phyloP scores from a whole-genome alignment of 2,888 invertebrate species.

The Mechanitis mazaeus region DNA sequence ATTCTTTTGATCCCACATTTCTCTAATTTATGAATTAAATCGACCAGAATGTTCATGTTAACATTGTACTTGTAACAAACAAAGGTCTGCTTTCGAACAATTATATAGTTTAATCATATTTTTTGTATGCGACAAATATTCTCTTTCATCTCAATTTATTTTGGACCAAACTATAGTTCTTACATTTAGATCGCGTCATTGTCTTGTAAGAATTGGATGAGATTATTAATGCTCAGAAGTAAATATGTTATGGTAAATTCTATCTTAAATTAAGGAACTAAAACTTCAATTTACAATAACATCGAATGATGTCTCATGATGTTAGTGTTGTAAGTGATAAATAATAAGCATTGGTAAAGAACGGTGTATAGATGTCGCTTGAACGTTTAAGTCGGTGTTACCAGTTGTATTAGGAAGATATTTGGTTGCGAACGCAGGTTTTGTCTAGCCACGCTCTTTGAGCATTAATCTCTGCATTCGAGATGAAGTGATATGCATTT shows the following conservation, averaged over 20 bases:
- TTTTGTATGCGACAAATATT: slow-evolving; percentile 70
- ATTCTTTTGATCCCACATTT: slow-evolving; percentile 75
- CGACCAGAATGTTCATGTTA: slow-evolving; percentile 70
- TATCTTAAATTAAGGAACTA: slow-evolving; percentile 38
- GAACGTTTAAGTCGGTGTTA: slow-evolving; percentile 55
- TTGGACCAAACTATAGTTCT: slow-evolving; percentile 73
- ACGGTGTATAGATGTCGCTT: slow-evolving; percentile 59
- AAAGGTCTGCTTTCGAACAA: slow-evolving; percentile 69
- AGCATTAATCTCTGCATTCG: slow-evolving; percentile 66
- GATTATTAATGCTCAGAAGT: slow-evolving; percentile 14
- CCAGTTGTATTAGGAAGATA: slow-evolving; percentile 59
- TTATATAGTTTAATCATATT: slow-evolving; percentile 67
- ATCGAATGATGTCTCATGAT: slow-evolving; percentile 38
- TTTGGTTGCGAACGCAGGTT: slow-evolving; percentile 62
- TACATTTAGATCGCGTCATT: slow-evolving; percentile 72
- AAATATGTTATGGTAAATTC: slow-evolving; percentile 14
- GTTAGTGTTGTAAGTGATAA: slow-evolving; percentile 60
- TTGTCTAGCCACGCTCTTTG: slow-evolving; percentile 64
- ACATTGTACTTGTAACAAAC: slow-evolving; percentile 61
- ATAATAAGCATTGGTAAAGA: slow-evolving; percentile 71
- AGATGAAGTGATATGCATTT: slow-evolving; percentile 76
- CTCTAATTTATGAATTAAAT: slow-evolving; percentile 76
- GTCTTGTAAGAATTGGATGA: slow-evolving; percentile 51
- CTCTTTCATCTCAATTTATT: slow-evolving; percentile 74
- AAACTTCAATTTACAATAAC: slow-evolving; percentile 23